Base-by-base conservation (phyloP, 2,113 vertebrate genomes). In the Xenopus tropicalis region DNA sequence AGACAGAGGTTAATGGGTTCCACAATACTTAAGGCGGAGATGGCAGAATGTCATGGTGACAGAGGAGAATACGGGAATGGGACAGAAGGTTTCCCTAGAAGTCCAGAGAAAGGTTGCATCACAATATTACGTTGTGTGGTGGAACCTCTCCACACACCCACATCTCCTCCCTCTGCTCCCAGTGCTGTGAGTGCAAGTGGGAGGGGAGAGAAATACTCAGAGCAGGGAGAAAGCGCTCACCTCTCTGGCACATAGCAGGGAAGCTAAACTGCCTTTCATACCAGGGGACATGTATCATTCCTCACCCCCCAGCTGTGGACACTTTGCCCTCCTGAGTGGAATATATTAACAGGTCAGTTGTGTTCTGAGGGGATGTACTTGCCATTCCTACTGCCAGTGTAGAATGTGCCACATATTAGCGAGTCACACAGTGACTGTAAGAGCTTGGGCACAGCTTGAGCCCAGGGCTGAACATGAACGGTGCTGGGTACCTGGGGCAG, bases 221-320 rank as follows among this genome's bases (percentile, higher is more conserved):
- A 23, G 42, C 11, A 19, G 59, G 72, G 57, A 25, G 12, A 68
- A 14, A 52, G 57, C 21, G 23, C 56, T 67, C 64, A 74, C 72
- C 72, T 74, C 71, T 66, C 71, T 23, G 37, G 25, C 71, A 56
- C 43, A 24, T 42, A 24, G 20, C 43, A 70, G 54, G 68, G 56
- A 17, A 37, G 25, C 43, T 8, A 22, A 25, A 21, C 59, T 14
- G 29, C 29, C 6, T 8, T 37, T 43, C 8, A 1, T 11, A 11
- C 23, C 56, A 25, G 64, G 25, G 24, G 14, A 62, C 14, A 37
- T 17, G 16, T 37, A 25, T 17, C 24, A 17, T 16, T 2, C 23
- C 61, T 42, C 5, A 17, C 3, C 25, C 21, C 23, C 14, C 58
- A 20, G 17, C 29, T 44, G 5, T 12, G 14, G 29, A 37, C 29